Evolutionary conservation across 1,140 invertebrate species (phyloP).

Genomic region (Homarus americanus): DNA sequence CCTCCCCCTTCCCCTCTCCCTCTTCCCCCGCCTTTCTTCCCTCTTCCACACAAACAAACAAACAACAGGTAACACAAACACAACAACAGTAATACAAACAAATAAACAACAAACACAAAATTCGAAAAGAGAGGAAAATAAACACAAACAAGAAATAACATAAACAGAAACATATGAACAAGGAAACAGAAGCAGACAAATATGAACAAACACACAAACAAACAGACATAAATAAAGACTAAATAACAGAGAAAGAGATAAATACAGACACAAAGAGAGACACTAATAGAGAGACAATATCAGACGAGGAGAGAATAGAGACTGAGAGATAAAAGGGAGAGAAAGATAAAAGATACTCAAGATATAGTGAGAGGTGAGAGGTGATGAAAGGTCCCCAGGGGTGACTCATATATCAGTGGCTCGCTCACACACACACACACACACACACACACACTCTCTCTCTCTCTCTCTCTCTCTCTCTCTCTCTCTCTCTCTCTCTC

Average conservation of each 20-base stretch:
- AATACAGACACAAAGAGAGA: not conserved
- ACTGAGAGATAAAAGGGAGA: too few species aligned
- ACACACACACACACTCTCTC: constrained; percentile 13
- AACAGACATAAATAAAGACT: too few species aligned
- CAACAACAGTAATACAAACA: too few species aligned
- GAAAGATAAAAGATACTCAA: too few species aligned
- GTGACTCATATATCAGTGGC: constrained; percentile 39
- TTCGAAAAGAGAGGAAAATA: too few species aligned
- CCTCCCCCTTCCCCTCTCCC: not conserved
- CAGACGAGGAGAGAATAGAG: too few species aligned
- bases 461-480: constrained; percentile 27
- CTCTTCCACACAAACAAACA: too few species aligned
- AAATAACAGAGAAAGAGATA: constrained; percentile 23
- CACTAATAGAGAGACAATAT: constrained; percentile 3
- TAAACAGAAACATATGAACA: not conserved
- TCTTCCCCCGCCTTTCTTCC: too few species aligned
- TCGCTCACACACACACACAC: not conserved
- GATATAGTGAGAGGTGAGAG: not conserved
- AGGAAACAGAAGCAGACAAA: not conserved
- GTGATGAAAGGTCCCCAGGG: constrained; percentile 37
- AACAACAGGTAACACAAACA: too few species aligned
- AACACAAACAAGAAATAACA: too few species aligned
- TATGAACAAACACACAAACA: not conserved
- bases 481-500: constrained; percentile 9
- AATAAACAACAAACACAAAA: too few species aligned